Base-by-base conservation (phyloP, 1,140 invertebrate species). In the Brachionus angularis region DNA sequence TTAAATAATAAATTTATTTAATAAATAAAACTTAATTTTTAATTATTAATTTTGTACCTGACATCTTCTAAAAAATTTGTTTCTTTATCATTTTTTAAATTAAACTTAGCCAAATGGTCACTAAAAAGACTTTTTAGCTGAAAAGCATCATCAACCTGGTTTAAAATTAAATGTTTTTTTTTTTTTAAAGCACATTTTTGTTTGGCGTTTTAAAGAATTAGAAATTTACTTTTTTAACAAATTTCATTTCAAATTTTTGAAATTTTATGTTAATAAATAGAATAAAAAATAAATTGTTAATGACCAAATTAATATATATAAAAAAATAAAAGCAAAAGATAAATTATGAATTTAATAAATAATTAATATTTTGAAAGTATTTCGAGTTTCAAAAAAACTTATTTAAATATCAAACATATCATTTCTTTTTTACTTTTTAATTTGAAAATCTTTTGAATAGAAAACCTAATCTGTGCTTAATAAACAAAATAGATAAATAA, bases 171-270 rank as follows among this genome's bases (percentile, higher is more conserved):
- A 39, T 18, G 0, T 23, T 1, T 36, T 39, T 12, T n/a, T n/a
- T n/a, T n/a, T n/a, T n/a, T n/a, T n/a, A n/a, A n/a, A n/a, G n/a
- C n/a, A n/a, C n/a, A n/a, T n/a, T n/a, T n/a, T n/a, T n/a, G n/a
- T n/a, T n/a, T n/a, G n/a, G n/a, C n/a, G n/a, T n/a, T n/a, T n/a
- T n/a, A n/a, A n/a, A n/a, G n/a, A n/a, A n/a, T 33, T 18, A 33
- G 25, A 39, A 58, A 14, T 42, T 58, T 58, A 58, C 53, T 39
- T 58, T 58, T 58, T 58, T 58, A 34, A 58, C 53, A 39, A 39
- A 58, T 23, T 58, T 58, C 53, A 58, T 58, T 29, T n/a, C n/a
- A n/a, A n/a, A n/a, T 58, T 58, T 27, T 12, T n/a, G 14, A 29
- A 21, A 52, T 23, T 16, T 52, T 52, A 29, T 27, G 49, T 29